Conservation (phyloP, 1,140 invertebrate genomes). For the Bombus affinis region DNA sequence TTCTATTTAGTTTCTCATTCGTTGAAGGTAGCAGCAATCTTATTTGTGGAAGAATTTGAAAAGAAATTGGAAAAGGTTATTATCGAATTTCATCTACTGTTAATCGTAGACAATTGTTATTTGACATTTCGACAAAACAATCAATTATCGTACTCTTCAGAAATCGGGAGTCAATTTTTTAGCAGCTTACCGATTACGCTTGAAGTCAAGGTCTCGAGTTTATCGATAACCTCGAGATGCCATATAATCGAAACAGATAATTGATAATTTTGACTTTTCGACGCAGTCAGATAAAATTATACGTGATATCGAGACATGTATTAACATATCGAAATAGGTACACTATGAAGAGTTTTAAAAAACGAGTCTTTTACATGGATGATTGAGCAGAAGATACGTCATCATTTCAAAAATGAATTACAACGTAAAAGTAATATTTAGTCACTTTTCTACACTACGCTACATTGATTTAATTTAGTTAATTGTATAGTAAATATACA, state of each 20-base stretch:
- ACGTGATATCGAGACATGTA: neutral
- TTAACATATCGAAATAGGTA: neutral
- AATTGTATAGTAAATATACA: neutral
- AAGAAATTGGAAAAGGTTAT: neutral
- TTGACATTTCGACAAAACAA: neutral
- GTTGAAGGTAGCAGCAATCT: no score
- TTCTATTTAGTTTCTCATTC: accelerated
- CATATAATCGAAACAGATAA: slow-evolving; percentile 17
- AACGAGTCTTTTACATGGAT: accelerated
- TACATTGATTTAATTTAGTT: no score
- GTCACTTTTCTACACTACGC: neutral
- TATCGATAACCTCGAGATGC: neutral
- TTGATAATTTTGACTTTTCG: neutral
- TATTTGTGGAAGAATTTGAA: neutral
- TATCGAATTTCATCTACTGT: neutral
- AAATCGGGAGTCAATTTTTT: neutral
- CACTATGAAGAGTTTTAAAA: neutral
- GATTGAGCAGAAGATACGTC: neutral
- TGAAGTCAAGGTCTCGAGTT: slow-evolving; percentile 1
- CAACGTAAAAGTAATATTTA: neutral
- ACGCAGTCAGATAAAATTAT: neutral
- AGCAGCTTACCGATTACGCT: neutral
- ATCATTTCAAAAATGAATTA: no score
- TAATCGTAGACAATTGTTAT: neutral
- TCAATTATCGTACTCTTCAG: neutral